Evolutionary conservation across 2,888 invertebrate genomes (phyloP), one percentile per base, ranked within the genome.

Genomic region (Macrosoma leucophasiata): DNA sequence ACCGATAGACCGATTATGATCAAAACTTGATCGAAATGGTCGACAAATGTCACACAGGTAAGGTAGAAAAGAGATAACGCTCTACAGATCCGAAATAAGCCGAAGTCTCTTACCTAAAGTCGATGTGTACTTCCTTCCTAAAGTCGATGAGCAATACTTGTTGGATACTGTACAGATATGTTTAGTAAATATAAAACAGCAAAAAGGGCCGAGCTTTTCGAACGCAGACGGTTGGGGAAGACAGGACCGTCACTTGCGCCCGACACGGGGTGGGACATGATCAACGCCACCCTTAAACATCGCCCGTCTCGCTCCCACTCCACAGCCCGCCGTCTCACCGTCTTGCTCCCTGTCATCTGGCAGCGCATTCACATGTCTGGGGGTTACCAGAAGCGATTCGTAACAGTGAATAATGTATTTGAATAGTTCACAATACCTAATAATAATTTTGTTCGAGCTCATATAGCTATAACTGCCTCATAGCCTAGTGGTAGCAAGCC

Each of bases 321-420:
- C 40, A 13, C 29, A 39, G 33, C 15, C 19, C 27, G 41, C 37
- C 29, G 46, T 69, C 50, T 33, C 39, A 29, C 66, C 41, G 40
- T 59, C 57, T 64, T 67, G 43, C 55, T 52, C 50, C 34, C 55
- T 66, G 75, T 78, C 79, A 79, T 79, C 75, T 78, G 81, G 75
- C 76, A 58, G 58, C 57, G 64, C 66, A 64, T 66, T 73, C 73
- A 70, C 65, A 69, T 59, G 61, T 58, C 62, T 59, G 70, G 73
- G 76, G 76, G 70, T 63, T 56, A 74, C 76, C 72, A 76, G 70
- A 66, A 71, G 64, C 76, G 71, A 79, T 73, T 78, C 75, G 76
- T 71, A 75, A 79, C 78, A 74, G 71, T 75, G 77, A 74, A 75
- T 77, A 79, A 75, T 77, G 69, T 74, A 72, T 76, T 62, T 55